phyloP scores from a whole-genome alignment of 1,140 invertebrate genomes.

The Drosophila willistoni region DNA sequence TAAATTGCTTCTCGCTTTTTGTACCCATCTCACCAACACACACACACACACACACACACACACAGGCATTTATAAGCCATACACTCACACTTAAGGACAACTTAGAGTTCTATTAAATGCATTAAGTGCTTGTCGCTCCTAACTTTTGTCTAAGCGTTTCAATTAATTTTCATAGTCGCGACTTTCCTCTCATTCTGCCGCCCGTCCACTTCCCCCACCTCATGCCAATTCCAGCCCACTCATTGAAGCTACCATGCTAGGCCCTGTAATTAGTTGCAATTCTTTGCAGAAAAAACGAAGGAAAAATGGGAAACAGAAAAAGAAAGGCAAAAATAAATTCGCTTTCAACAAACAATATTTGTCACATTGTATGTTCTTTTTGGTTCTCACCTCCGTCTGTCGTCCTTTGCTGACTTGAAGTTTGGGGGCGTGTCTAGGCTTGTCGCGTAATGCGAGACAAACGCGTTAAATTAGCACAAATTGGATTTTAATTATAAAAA shows the following conservation, averaged over 20 bases:
- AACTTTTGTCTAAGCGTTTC: slow-evolving; percentile 76
- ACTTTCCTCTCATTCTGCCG: slow-evolving; percentile 27
- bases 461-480: slow-evolving; percentile 64
- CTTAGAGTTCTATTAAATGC: slow-evolving; percentile 75
- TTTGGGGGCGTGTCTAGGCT: slow-evolving; percentile 9
- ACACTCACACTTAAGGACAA: slow-evolving; percentile 39
- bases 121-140: slow-evolving; percentile 74
- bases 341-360: slow-evolving; percentile 45
- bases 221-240: not conserved
- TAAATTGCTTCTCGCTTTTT: slow-evolving; percentile 73
- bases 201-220: not conserved
- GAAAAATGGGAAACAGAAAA: not conserved
- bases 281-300: not conserved
- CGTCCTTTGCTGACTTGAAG: not conserved
- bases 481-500: slow-evolving; percentile 65
- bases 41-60: slow-evolving; percentile 4
- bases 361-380: slow-evolving; percentile 16
- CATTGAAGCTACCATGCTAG: slow-evolving; percentile 22
- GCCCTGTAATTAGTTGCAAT: slow-evolving; percentile 53
- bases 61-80: not conserved
- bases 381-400: not conserved
- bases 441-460: slow-evolving; percentile 53
- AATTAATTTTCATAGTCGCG: slow-evolving; percentile 75
- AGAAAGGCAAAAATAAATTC: slow-evolving; percentile 25
- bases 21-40: not conserved